Evolutionary conservation across 2,113 vertebrate species (phyloP), one percentile per base, ranked within the genome.

Genomic region (Serinus canaria): DNA sequence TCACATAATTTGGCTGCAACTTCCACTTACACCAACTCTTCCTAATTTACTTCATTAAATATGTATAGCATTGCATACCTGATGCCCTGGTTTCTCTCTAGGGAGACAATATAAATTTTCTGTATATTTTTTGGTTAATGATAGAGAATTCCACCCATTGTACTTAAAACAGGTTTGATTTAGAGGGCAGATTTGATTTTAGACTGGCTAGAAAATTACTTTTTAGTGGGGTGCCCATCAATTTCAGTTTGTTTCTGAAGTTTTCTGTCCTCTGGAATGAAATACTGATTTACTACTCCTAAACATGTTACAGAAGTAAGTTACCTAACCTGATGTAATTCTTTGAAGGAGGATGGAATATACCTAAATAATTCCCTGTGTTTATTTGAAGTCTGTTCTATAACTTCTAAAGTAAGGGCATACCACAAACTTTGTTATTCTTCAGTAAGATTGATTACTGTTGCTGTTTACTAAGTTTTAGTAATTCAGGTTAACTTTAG

Each of bases 1-100:
- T 68, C 21, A 8, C 39, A 7, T 35, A 39, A 63, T 83, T 41
- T 68, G 53, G 7, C 27, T 50, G 21, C 67, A 90, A 17, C 24
- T 80, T 47, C 27, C 7, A 0, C 31, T 86, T 80, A 15, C 41
- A 47, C 39, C 18, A 59, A 20, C 10, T n/a, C 11, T 73, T 64
- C 24, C 19, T 80, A 52, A 37, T 53, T 64, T 41, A 35, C 6
- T 73, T 75, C 10, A 68, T 60, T 4, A 44, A 82, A 49, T 44
- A 55, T 2, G 1, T 68, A 8, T 46, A 66, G 7, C 37, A 47
- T 23, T 73, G 41, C 1, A 0, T 55, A 14, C 9, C 8, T 75
- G 49, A 17, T 43, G 18, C 11, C 24, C 41, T 83, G 28, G n/a
- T 33, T 85, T 88, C 53, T 60, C 19, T 14, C 16, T 49, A 63